Percentiles rank a stretch among this genome's conserved stretches.
phyloP scores from a whole-genome alignment of 2,113 vertebrate genomes.

The Seriola dumerili region DNA sequence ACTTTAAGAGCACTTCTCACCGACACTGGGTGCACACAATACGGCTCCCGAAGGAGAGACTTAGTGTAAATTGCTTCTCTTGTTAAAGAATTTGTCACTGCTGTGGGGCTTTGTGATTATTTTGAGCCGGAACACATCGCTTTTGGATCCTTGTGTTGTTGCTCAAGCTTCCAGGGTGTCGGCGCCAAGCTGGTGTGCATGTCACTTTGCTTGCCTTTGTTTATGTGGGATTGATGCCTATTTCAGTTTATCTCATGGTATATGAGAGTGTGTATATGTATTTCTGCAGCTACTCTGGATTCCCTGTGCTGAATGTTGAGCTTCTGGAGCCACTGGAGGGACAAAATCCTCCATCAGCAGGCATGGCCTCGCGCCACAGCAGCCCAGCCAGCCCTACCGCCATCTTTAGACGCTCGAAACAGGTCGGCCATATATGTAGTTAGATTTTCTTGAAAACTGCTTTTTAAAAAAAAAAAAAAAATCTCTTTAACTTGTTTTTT shows the following conservation, averaged over 20 bases:
- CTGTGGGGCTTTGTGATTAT: constrained; percentile 32
- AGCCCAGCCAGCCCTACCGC: constrained; percentile 94
- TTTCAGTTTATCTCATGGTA: constrained; percentile 20
- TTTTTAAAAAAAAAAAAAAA: background rate
- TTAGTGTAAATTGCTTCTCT: constrained; percentile 27
- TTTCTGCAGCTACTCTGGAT: constrained; percentile 92
- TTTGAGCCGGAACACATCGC: constrained; percentile 20
- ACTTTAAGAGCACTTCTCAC: constrained; percentile 10
- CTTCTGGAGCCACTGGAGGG: constrained; percentile 92
- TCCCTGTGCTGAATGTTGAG: constrained; percentile 92
- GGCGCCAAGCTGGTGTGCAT: constrained; percentile 16
- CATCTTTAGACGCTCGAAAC: constrained; percentile 97
- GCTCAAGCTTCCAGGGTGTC: constrained; percentile 9
- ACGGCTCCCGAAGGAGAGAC: constrained; percentile 29
- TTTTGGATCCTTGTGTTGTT: constrained; percentile 33
- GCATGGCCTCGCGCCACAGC: constrained; percentile 88
- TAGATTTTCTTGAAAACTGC: background rate
- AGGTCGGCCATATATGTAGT: constrained; percentile 85
- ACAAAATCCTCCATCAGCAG: constrained; percentile 82
- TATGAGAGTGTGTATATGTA: background rate
- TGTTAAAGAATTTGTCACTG: constrained; percentile 49
- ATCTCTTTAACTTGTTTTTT: background rate
- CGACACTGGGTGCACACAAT: constrained; percentile 9
- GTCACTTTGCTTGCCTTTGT: background rate
- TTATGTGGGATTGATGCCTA: constrained; percentile 8